phyloP scores from a whole-genome alignment of 2,888 invertebrate genomes.

The Ectemnius continuus region DNA sequence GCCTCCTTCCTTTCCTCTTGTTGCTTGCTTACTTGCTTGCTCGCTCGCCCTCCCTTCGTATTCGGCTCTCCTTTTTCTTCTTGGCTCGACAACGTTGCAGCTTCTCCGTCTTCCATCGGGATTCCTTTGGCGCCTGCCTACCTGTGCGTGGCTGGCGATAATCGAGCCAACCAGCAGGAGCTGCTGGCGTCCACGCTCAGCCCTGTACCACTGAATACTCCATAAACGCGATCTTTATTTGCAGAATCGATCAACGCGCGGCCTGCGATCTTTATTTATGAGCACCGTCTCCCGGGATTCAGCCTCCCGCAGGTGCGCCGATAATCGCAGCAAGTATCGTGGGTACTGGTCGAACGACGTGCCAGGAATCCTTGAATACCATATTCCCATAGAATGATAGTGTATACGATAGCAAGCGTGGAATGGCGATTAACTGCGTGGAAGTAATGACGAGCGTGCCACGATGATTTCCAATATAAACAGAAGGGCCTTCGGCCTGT shows the following conservation, averaged over 20 bases:
- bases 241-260: conserved; percentile 55
- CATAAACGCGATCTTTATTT: conserved; percentile 55
- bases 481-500: not conserved
- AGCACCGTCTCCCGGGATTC: conserved; percentile 20
- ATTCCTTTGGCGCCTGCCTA: conserved; percentile 45
- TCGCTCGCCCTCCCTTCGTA: conserved; percentile 9
- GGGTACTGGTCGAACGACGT: not conserved
- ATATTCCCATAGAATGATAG: not conserved
- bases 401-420: not conserved
- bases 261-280: conserved; percentile 54
- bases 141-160: conserved; percentile 54
- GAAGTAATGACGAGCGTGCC: conserved; percentile 7
- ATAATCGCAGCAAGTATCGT: conserved; percentile 27
- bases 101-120: conserved; percentile 14
- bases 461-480: not conserved
- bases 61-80: conserved; percentile 23
- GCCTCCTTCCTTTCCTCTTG: conserved; percentile 39
- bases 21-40: conserved; percentile 23
- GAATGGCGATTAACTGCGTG: conserved; percentile 7
- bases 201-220: not conserved
- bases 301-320: conserved; percentile 23
- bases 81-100: conserved; percentile 3
- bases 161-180: conserved; percentile 46
- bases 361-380: conserved; percentile 10
- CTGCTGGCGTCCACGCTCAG: conserved; percentile 7